phyloP scores from a whole-genome alignment of 2,797 vertebrate genomes.

The Antrozous pallidus region DNA sequence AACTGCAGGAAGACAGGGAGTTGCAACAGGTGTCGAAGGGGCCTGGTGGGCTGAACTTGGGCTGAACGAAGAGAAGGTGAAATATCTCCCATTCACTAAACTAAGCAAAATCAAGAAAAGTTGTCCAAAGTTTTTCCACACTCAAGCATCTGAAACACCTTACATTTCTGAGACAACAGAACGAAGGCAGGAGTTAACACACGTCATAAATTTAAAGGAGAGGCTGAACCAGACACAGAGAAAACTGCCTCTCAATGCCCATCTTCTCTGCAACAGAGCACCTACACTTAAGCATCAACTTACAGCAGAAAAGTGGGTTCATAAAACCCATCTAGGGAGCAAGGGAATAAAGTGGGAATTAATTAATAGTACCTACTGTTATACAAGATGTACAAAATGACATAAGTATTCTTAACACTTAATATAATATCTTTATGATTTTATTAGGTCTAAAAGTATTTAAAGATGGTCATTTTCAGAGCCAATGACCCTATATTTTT shows the following conservation, averaged over 20 bases:
- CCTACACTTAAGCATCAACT: neutral
- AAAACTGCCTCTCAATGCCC: neutral
- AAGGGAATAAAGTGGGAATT: neutral
- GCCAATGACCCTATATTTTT: neutral
- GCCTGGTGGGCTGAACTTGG: neutral
- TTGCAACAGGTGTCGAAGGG: neutral
- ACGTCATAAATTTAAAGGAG: neutral
- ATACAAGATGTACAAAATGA: neutral
- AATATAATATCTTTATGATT: neutral
- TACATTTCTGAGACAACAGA: neutral
- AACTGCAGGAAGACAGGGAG: neutral
- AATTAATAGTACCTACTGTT: neutral
- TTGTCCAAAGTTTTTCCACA: neutral
- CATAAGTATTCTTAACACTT: neutral
- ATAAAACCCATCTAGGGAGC: neutral
- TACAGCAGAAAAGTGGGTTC: neutral
- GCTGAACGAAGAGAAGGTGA: neutral
- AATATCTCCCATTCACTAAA: neutral
- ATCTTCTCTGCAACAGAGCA: neutral
- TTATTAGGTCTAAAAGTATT: neutral
- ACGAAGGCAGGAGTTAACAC: neutral
- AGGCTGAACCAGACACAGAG: neutral
- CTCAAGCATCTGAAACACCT: neutral
- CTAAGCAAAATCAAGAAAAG: neutral
- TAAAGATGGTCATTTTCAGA: neutral